These are phyloP conservation scores for Anthrax anthrax DNA, from an alignment of 2,888 invertebrate species.

Conservation along the genomic window DNA sequence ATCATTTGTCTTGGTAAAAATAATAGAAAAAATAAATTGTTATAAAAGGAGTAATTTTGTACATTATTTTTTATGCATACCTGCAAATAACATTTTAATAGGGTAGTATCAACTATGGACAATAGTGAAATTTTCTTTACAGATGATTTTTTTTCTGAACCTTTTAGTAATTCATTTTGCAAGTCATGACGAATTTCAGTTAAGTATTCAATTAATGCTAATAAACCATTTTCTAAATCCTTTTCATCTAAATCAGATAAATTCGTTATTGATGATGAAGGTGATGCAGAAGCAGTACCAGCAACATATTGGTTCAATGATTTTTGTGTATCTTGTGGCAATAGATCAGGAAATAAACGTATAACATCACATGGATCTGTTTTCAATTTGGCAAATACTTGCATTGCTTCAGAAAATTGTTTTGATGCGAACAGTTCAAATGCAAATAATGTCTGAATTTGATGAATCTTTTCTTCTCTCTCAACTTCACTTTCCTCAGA, in stretches of 20 bases:
- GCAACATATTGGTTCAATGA: conserved; percentile 13
- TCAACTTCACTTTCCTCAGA: conserved; percentile 69
- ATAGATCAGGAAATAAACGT: conserved; percentile 79
- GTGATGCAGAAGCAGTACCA: conserved; percentile 23
- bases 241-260: conserved; percentile 50
- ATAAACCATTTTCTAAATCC: conserved; percentile 74
- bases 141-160: conserved; percentile 24
- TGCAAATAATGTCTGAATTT: conserved; percentile 83
- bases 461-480: conserved; percentile 63
- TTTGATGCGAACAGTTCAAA: conserved; percentile 82
- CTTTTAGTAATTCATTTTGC: conserved; percentile 31
- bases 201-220: conserved; percentile 81
- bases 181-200: conserved; percentile 54
- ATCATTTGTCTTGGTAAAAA: conserved; percentile 71
- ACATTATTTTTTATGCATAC: conserved; percentile 34
- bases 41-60: neutral
- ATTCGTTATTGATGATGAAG: conserved; percentile 2
- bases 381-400: conserved; percentile 73
- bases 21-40: neutral
- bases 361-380: conserved; percentile 95
- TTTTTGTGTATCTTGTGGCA: conserved; percentile 26
- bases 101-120: conserved; percentile 92
- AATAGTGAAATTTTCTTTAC: conserved; percentile 43
- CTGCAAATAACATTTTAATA: conserved; percentile 92
- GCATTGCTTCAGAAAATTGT: conserved; percentile 80